These are phyloP conservation scores for Phrynosoma platyrhinos DNA, from an alignment of 2,113 vertebrate species.

Conservation along the genomic window DNA sequence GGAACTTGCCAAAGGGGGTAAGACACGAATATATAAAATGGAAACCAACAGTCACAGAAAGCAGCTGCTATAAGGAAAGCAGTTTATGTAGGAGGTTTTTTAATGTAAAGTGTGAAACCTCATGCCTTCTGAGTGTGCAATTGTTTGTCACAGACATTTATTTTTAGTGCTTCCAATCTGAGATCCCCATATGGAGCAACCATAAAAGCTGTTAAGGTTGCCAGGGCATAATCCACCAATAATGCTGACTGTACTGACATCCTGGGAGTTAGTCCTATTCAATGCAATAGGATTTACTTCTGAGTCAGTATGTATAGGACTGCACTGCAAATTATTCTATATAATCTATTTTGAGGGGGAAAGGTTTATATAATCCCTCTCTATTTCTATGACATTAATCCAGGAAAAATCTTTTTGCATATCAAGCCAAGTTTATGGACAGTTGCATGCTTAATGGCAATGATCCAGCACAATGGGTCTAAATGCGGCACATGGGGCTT, in stretches of 20 bases:
- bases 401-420: background rate
- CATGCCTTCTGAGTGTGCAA: background rate
- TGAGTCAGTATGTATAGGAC: background rate
- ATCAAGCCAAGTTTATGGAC: background rate
- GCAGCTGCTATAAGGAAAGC: slow-evolving; percentile 1
- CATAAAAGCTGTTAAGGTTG: background rate
- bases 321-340: background rate
- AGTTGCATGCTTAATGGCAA: no score
- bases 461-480: no score
- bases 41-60: background rate
- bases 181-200: background rate
- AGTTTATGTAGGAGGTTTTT: slow-evolving; percentile 14
- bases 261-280: background rate
- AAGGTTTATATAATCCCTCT: background rate
- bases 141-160: background rate
- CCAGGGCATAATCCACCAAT: background rate
- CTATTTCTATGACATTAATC: background rate
- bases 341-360: background rate
- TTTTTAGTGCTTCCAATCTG: background rate
- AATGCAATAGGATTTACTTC: background rate
- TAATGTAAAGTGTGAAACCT: slow-evolving; percentile 24
- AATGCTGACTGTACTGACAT: background rate
- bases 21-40: background rate
- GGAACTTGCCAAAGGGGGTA: slow-evolving; percentile 13
- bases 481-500: no score